Base-by-base conservation (phyloP, 2,797 vertebrate genomes). In the Anisognathus igniventris region DNA sequence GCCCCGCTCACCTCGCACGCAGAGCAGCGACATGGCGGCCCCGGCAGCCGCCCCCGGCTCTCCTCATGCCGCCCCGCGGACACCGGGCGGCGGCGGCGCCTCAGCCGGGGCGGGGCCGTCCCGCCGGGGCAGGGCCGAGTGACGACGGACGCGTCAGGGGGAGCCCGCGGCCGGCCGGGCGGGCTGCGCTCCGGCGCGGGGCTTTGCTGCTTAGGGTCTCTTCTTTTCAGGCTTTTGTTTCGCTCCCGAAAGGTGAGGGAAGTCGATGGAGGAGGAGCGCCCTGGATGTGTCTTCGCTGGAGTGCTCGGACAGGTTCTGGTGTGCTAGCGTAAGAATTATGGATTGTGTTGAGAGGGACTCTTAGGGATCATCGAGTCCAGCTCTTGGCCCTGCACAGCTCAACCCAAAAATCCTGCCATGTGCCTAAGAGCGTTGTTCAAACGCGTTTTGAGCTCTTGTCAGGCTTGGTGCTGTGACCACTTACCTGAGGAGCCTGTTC, bases 1-100 rank as follows among this genome's bases (percentile, higher is more conserved):
- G 44, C 45, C 67, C 48, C 67, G 17, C 94, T 95, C 90, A 94
- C 94, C 94, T 86, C 94, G 77, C 83, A 95, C 94, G 10, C 94
- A 95, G 17, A 94, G 72, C 56, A 95, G 79, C 61, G 94, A 95
- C 94, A 94, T 94, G 83, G 90, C 79, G 86, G 54, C 75, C 93
- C 90, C 73, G 6, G 50, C 90, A 39, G 80, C 88, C 68, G 30
- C 81, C 91, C 94, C 91, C 79, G 8, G 40, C 51, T 73, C 91
- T 80, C 70, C 87, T 81, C 93, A 94, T 92, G 87, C 90, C 87
- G 87, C 78, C 82, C 78, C 93, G 82, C 83, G 25, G 73, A 74
- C 72, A 53, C 78, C 30, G 76, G 83, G 79, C 89, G 53, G 81
- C 22, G 70, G 81, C 81, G 60, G 79, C 79, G 79, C 79, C 67